A percentile compares a stretch with the other conserved stretches of the same genome.
phyloP scores from a whole-genome alignment of 2,888 invertebrate genomes.

The Minunthozetes semirufus region DNA sequence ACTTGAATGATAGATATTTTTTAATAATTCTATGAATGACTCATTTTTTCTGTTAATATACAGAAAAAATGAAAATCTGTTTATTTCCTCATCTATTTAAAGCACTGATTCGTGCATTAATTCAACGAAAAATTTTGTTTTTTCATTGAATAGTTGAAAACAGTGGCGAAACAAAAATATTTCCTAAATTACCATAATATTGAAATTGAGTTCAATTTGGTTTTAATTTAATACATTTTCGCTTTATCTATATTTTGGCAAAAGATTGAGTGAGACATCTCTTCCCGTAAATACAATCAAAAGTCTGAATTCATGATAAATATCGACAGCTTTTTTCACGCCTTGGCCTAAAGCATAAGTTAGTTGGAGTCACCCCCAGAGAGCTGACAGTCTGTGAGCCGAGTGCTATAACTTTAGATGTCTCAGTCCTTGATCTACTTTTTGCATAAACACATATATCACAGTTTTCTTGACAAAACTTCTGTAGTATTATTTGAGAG shows the following conservation, averaged over 20 bases:
- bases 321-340: not conserved
- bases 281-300: too few species aligned
- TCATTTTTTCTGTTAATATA: not conserved
- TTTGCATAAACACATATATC: not conserved
- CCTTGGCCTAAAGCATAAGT: conserved; percentile 20
- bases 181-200: not conserved
- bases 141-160: not conserved
- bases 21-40: not conserved
- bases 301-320: too few species aligned
- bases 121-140: not conserved
- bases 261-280: too few species aligned
- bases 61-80: not conserved
- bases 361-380: not conserved
- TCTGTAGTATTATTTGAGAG: not conserved
- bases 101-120: not conserved
- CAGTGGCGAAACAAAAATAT: not conserved
- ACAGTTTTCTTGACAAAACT: not conserved
- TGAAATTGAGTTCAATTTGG: conserved; percentile 14
- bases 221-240: not conserved
- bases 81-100: conserved; percentile 18
- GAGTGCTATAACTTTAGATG: not conserved
- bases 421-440: conserved; percentile 23
- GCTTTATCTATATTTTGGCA: too few species aligned
- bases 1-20: not conserved
- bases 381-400: not conserved